phyloP scores from a whole-genome alignment of 2,888 invertebrate species.

The Leuctra nigra region DNA sequence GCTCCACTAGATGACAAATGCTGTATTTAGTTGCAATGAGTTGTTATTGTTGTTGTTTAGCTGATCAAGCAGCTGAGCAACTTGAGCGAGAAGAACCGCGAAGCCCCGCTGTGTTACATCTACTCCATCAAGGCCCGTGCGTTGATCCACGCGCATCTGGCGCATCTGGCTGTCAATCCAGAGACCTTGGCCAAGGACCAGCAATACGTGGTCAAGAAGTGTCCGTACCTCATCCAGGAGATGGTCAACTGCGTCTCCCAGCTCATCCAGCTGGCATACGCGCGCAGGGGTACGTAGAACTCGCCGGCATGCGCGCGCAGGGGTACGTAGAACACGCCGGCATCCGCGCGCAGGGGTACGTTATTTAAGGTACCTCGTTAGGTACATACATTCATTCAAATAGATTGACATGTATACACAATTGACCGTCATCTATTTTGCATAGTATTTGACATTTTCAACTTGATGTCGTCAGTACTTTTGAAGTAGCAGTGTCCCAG shows the following conservation, averaged over 20 bases:
- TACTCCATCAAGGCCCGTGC: constrained; percentile 92
- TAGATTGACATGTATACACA: too few species aligned
- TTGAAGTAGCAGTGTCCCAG: too few species aligned
- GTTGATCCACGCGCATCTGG: constrained; percentile 90
- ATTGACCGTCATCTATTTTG: too few species aligned
- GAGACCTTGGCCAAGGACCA: constrained; percentile 79
- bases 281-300: constrained; percentile 67
- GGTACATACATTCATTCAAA: too few species aligned
- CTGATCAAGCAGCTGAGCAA: constrained; percentile 86
- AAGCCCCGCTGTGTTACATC: constrained; percentile 82
- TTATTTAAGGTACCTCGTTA: too few species aligned
- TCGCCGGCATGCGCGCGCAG: constrained; percentile 73
- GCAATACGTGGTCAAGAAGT: constrained; percentile 77
- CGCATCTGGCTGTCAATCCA: constrained; percentile 70
- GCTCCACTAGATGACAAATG: too few species aligned
- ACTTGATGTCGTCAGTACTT: too few species aligned
- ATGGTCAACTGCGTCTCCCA: constrained; percentile 96
- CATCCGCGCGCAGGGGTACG: constrained; percentile 83
- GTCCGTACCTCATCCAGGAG: constrained; percentile 93
- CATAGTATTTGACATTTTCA: too few species aligned
- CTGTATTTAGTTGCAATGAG: too few species aligned
- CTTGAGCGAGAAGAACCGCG: constrained; percentile 93
- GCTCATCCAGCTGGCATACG: constrained; percentile 83
- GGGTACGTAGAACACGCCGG: constrained; percentile 55
- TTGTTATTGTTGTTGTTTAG: too few species aligned